A percentile compares a stretch with the other conserved stretches of the same genome.
phyloP scores from a whole-genome alignment of 2,113 vertebrate species.

The Synchiropus splendidus region DNA sequence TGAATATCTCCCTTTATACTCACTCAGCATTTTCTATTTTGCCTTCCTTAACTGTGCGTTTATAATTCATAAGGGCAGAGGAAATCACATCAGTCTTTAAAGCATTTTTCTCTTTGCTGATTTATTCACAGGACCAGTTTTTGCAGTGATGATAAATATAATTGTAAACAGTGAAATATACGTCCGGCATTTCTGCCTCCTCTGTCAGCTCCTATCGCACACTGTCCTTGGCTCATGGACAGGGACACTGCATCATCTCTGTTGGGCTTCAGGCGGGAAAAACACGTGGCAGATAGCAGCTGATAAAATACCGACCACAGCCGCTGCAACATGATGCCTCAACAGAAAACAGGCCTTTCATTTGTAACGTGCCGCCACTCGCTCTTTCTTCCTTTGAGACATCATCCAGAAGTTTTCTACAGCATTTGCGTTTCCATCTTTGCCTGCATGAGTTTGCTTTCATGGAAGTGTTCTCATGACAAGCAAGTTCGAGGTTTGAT shows the following conservation, averaged over 20 bases:
- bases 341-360: slow-evolving; percentile 4
- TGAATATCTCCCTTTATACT: slow-evolving; percentile 20
- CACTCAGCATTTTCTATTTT: slow-evolving; percentile 17
- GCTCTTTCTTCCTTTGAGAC: neutral
- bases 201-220: neutral
- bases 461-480: too few species aligned
- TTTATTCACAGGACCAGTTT: slow-evolving; percentile 21
- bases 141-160: slow-evolving; percentile 23
- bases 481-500: too few species aligned
- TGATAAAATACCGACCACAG: slow-evolving; percentile 22
- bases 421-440: slow-evolving; percentile 12
- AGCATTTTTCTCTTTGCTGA: slow-evolving; percentile 23
- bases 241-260: slow-evolving; percentile 43
- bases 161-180: slow-evolving; percentile 14
- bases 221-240: slow-evolving; percentile 42
- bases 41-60: slow-evolving; percentile 18
- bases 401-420: neutral
- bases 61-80: slow-evolving; percentile 27
- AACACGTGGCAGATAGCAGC: slow-evolving; percentile 23
- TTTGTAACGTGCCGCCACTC: neutral
- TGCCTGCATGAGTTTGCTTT: slow-evolving; percentile 22
- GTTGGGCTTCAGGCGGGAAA: slow-evolving; percentile 20
- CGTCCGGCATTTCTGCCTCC: slow-evolving; percentile 5
- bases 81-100: slow-evolving; percentile 15
- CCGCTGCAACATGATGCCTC: slow-evolving; percentile 12